Evolutionary conservation across 2,113 vertebrate genomes (phyloP).

Genomic region (Gymnorhina tibicen): DNA sequence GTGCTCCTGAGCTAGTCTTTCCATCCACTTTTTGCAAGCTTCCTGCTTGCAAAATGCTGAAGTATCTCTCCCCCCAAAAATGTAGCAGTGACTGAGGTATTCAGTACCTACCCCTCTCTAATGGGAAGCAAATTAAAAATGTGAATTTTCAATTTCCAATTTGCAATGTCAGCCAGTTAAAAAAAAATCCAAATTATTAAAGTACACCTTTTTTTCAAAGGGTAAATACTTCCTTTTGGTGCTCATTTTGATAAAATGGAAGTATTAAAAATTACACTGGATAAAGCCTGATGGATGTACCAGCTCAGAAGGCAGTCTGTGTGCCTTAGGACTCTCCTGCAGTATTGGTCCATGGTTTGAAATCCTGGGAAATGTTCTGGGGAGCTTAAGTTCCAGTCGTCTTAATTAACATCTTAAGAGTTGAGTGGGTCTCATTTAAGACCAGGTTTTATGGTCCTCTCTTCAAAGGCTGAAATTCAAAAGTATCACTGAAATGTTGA

Average conservation of each 20-base stretch:
- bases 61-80: neutral
- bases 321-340: neutral
- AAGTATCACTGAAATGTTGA: neutral
- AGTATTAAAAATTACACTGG: neutral
- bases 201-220: neutral
- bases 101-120: neutral
- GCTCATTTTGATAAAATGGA: neutral
- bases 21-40: neutral
- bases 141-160: neutral
- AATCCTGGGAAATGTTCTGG: neutral
- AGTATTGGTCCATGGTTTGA: neutral
- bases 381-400: neutral
- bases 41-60: neutral
- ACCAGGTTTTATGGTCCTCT: neutral
- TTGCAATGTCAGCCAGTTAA: neutral
- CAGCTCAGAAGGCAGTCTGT: neutral
- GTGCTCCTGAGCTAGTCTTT: neutral
- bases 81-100: neutral
- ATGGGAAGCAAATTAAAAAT: neutral
- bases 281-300: neutral
- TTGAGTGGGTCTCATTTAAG: neutral
- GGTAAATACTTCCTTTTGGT: neutral
- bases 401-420: neutral
- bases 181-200: neutral
- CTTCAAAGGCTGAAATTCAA: neutral